phyloP scores from a whole-genome alignment of 2,797 vertebrate genomes.

The Choloepus didactylus region DNA sequence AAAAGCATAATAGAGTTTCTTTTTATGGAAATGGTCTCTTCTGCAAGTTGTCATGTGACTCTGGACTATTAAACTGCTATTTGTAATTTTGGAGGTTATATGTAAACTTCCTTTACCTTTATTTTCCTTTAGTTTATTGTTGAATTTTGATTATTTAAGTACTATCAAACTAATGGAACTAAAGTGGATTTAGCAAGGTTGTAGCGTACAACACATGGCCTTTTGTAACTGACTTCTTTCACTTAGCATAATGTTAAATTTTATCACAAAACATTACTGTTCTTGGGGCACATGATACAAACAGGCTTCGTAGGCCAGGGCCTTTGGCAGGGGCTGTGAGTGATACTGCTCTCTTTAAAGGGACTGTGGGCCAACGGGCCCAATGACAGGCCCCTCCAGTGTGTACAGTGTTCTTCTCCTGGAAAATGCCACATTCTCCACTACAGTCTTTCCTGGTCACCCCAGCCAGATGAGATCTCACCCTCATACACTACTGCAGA shows the following conservation, averaged over 20 bases:
- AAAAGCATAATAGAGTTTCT: neutral
- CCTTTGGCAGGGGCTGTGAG: neutral
- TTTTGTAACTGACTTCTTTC: neutral
- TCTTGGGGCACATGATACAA: neutral
- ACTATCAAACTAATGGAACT: neutral
- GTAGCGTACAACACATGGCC: neutral
- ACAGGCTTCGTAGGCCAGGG: neutral
- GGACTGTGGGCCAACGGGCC: neutral
- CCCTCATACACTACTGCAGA: neutral
- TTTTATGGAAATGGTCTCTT: neutral
- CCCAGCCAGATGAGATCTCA: too few species aligned
- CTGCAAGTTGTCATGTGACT: neutral
- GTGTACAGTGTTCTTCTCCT: accelerated
- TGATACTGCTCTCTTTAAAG: neutral
- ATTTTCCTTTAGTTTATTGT: neutral
- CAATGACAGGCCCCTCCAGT: neutral
- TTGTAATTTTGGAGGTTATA: neutral
- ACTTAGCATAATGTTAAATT: neutral
- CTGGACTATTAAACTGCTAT: neutral
- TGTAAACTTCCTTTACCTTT: neutral
- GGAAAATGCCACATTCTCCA: accelerated
- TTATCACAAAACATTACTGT: neutral
- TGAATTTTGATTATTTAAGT: neutral
- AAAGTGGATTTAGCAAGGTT: neutral
- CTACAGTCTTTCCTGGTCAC: neutral